A percentile compares a stretch with the other conserved stretches of the same genome.
Conservation (phyloP, 2,797 vertebrate species). For the Oryzias sinensis region DNA sequence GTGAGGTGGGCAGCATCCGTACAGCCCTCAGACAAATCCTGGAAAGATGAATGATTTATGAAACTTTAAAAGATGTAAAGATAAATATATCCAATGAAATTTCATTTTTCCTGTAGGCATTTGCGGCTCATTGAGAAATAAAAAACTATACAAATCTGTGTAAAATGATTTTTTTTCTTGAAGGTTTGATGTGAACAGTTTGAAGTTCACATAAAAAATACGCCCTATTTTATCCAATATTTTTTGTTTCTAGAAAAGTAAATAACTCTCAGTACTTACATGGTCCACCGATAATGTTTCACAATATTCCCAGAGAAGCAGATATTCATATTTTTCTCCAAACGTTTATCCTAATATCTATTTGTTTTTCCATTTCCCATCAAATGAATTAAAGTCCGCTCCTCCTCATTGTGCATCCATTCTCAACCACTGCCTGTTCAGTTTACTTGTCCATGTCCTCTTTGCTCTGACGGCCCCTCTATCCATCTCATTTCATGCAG, state of each 20-base stretch:
- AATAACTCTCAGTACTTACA: conserved; percentile 64
- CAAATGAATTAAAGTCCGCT: conserved; percentile 21
- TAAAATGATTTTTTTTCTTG: no score
- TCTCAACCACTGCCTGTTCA: conserved; percentile 51
- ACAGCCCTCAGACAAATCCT: conserved; percentile 20
- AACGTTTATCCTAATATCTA: conserved; percentile 16
- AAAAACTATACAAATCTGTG: background rate
- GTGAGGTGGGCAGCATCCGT: conserved; percentile 11
- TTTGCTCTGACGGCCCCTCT: conserved; percentile 63
- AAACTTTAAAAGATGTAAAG: background rate
- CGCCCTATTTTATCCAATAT: background rate
- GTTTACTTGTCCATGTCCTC: conserved; percentile 64
- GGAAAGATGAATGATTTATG: conserved; percentile 7
- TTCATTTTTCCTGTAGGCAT: background rate
- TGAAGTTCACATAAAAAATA: background rate
- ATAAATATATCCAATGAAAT: conserved; percentile 8
- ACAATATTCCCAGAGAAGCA: conserved; percentile 40
- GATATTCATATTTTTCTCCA: conserved; percentile 9
- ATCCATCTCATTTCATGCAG: conserved; percentile 85
- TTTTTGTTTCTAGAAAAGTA: background rate
- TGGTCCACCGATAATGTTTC: conserved; percentile 11
- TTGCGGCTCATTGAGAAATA: background rate
- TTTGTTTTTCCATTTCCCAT: conserved; percentile 14
- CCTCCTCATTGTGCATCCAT: conserved; percentile 42
- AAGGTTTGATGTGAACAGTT: no score